A percentile compares a stretch with the other conserved stretches of the same genome.
phyloP scores from a whole-genome alignment of 2,113 vertebrate genomes.

The Microcebus tavaratra region DNA sequence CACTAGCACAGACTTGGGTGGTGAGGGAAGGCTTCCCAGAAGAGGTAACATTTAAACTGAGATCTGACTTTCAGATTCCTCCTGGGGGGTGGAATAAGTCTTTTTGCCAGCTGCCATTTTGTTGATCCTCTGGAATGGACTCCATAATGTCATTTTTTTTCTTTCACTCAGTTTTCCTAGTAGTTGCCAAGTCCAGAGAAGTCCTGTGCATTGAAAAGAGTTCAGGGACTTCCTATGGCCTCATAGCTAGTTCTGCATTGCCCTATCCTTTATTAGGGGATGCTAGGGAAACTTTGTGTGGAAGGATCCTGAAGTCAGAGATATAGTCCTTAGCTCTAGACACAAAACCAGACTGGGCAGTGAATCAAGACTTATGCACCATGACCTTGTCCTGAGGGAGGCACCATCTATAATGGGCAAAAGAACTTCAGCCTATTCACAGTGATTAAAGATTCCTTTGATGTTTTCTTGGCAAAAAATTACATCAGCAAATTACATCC shows the following conservation, averaged over 20 bases:
- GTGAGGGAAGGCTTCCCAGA: too few relatives aligned
- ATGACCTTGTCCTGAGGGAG: slow-evolving; percentile 47
- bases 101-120: too few relatives aligned
- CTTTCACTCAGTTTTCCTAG: too few relatives aligned
- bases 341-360: slow-evolving; percentile 11
- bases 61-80: too few relatives aligned
- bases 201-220: background rate
- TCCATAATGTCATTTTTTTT: too few relatives aligned
- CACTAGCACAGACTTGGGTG: too few relatives aligned
- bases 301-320: slow-evolving; percentile 8
- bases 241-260: background rate
- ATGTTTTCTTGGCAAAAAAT: slow-evolving; percentile 70
- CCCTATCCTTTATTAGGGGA: background rate
- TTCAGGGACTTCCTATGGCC: background rate
- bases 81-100: too few relatives aligned
- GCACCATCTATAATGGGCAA: slow-evolving; percentile 25
- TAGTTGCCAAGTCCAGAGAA: too few relatives aligned
- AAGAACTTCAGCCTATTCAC: slow-evolving; percentile 34
- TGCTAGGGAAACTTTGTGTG: background rate
- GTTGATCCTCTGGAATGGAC: too few relatives aligned
- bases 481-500: slow-evolving; percentile 59
- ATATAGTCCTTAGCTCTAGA: slow-evolving; percentile 11
- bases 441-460: slow-evolving; percentile 66
- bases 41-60: too few relatives aligned
- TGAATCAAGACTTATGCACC: slow-evolving; percentile 20